Evolutionary conservation across 2,888 invertebrate genomes (phyloP).

Genomic region (Rhabditophanes sp.): DNA sequence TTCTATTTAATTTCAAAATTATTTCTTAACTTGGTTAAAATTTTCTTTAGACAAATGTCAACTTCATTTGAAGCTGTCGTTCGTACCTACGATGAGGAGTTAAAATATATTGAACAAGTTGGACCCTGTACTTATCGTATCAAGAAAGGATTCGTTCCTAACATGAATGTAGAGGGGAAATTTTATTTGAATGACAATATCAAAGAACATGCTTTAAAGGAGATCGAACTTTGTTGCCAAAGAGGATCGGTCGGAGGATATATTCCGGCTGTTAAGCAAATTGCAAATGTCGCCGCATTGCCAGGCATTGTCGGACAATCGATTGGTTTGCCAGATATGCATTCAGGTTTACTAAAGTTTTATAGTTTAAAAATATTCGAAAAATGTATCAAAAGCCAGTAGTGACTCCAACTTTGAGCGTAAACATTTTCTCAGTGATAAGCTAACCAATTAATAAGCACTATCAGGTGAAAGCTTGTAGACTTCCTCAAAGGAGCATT

Average conservation of each 20-base stretch:
- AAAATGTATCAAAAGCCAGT: no score
- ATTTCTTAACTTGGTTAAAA: no score
- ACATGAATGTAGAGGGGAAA: slow-evolving; percentile 90
- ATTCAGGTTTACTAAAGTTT: no score
- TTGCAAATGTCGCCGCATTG: slow-evolving; percentile 91
- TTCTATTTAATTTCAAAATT: no score
- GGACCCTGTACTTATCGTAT: slow-evolving; percentile 73
- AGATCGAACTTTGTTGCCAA: slow-evolving; percentile 71
- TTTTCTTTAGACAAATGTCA: no score
- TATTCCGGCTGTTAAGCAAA: slow-evolving; percentile 92
- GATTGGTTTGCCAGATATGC: slow-evolving; percentile 36
- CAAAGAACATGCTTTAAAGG: slow-evolving; percentile 90
- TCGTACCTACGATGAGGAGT: slow-evolving; percentile 70
- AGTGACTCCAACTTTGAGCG: no score
- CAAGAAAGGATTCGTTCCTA: slow-evolving; percentile 94
- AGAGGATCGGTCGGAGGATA: slow-evolving; percentile 76
- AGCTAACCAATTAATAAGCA: no score
- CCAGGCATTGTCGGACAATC: slow-evolving; percentile 74
- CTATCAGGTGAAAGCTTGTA: no score
- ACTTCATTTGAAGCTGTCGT: no score
- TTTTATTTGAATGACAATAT: slow-evolving; percentile 84
- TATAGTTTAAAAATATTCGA: no score
- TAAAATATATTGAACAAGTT: slow-evolving; percentile 76
- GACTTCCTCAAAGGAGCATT: no score
- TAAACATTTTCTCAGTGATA: no score